Evolutionary conservation across 2,113 vertebrate genomes (phyloP).

Genomic region (Rhegmatorhina hoffmannsi): DNA sequence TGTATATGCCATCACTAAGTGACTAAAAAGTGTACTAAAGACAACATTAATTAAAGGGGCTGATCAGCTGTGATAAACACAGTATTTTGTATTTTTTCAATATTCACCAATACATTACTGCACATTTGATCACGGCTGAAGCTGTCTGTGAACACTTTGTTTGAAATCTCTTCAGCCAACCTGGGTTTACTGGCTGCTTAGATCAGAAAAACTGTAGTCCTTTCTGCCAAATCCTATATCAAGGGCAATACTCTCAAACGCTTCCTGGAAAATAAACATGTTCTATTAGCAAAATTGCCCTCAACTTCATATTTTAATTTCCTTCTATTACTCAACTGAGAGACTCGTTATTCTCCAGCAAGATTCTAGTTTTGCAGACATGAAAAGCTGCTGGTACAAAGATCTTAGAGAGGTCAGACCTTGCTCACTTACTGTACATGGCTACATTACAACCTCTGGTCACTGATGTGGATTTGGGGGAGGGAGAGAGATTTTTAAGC

Average conservation of each 20-base stretch:
- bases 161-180: neutral
- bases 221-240: neutral
- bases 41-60: neutral
- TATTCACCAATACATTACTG: neutral
- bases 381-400: neutral
- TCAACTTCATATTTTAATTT: neutral
- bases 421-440: accelerated
- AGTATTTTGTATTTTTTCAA: neutral
- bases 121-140: neutral
- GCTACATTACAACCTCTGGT: neutral
- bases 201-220: neutral
- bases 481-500: neutral
- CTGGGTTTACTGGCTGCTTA: neutral
- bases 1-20: neutral
- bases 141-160: neutral
- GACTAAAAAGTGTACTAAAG: neutral
- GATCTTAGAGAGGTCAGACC: neutral
- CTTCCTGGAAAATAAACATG: neutral
- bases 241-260: neutral
- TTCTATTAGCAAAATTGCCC: neutral
- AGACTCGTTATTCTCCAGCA: neutral
- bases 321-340: neutral
- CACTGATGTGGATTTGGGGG: neutral
- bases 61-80: neutral
- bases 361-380: neutral